These are phyloP conservation scores for Paradoxurus hermaphroditus DNA, from an alignment of 2,113 vertebrate genomes.

Conservation along the genomic window DNA sequence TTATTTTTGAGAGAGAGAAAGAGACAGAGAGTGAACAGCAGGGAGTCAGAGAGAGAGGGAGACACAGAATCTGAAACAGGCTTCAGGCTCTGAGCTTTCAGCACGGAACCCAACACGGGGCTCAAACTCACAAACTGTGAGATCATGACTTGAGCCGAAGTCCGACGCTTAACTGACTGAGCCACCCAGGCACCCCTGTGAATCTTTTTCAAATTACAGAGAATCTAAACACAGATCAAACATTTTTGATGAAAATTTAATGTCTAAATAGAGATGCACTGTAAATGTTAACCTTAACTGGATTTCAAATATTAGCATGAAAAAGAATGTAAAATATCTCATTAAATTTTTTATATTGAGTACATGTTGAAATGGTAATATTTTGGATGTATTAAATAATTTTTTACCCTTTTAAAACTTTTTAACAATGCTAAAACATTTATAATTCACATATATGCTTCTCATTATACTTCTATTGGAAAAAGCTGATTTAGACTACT, in stretches of 20 bases:
- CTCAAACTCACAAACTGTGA: no score
- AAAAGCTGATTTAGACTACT: constrained; percentile 8
- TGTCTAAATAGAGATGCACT: not conserved
- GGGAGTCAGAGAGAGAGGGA: no score
- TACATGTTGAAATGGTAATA: constrained; percentile 31
- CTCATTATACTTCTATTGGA: constrained; percentile 1
- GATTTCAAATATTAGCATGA: not conserved
- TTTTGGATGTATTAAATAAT: constrained; percentile 9
- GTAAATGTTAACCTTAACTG: not conserved
- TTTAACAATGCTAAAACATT: not conserved
- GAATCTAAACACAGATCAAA: not conserved
- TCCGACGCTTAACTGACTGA: no score
- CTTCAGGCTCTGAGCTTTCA: no score
- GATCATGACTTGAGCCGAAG: no score
- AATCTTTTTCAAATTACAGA: constrained; percentile 7
- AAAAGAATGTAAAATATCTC: not conserved
- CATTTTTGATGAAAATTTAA: constrained; percentile 34
- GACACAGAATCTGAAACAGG: no score
- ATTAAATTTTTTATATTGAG: not conserved
- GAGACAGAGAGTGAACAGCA: no score
- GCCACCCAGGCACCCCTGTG: no score
- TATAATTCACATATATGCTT: not conserved
- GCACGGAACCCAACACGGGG: no score
- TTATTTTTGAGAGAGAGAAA: no score
- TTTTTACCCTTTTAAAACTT: not conserved